These are phyloP conservation scores for Dasysyrphus albostriatus DNA, from an alignment of 2,888 invertebrate genomes.

Conservation along the genomic window DNA sequence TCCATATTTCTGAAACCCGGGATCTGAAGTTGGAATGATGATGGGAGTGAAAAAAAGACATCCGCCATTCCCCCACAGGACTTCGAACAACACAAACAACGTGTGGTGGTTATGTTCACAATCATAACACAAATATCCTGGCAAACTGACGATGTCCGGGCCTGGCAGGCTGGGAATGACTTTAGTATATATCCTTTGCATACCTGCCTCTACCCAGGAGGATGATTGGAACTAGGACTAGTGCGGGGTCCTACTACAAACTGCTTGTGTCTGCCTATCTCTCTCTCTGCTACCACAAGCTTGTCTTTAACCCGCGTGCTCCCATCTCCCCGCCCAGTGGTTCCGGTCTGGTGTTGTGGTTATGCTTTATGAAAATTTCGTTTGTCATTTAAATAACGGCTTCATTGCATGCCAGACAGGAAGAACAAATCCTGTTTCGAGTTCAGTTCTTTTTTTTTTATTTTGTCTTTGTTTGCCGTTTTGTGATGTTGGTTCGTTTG, in stretches of 20 bases:
- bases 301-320: constrained; percentile 33
- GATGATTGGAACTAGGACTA: constrained; percentile 24
- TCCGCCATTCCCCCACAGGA: constrained; percentile 22
- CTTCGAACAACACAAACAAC: constrained; percentile 41
- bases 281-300: not conserved
- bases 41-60: constrained; percentile 15
- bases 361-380: constrained; percentile 76
- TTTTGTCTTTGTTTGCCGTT: not conserved
- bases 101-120: constrained; percentile 68
- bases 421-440: constrained; percentile 73
- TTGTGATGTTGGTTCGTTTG: constrained; percentile 15
- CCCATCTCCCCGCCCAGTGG: constrained; percentile 23
- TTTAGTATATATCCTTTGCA: constrained; percentile 24
- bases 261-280: not conserved
- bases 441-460: constrained; percentile 37
- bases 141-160: constrained; percentile 59
- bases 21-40: not conserved
- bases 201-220: not conserved
- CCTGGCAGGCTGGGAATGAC: constrained; percentile 44
- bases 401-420: constrained; percentile 75
- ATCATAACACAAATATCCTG: constrained; percentile 74
- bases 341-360: constrained; percentile 74
- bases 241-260: not conserved
- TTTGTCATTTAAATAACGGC: constrained; percentile 76
- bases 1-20: constrained; percentile 45